phyloP scores from a whole-genome alignment of 2,888 invertebrate genomes.

The Caenorhabditis virilis region DNA sequence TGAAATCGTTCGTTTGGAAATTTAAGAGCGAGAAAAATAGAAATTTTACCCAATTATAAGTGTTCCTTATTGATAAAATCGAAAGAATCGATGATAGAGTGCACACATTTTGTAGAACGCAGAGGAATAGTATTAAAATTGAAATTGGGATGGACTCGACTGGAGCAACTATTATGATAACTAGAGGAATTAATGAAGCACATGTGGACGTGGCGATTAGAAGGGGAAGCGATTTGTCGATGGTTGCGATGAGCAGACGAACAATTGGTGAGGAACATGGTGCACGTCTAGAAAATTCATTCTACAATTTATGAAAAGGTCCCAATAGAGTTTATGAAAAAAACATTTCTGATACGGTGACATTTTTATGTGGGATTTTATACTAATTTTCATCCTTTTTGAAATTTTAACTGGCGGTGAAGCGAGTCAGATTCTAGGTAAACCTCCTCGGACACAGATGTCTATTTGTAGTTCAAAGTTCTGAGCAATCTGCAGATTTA shows the following conservation, averaged over 20 bases:
- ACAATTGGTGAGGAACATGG: constrained; percentile 32
- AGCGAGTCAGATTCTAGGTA: too few relatives aligned
- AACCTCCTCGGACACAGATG: too few relatives aligned
- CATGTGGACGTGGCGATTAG: constrained; percentile 20
- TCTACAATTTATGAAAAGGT: too few relatives aligned
- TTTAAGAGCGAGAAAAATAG: neutral
- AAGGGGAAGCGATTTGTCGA: constrained; percentile 35
- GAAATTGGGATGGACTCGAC: constrained; percentile 16
- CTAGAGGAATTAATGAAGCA: constrained; percentile 22
- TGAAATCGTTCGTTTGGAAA: constrained; percentile 11
- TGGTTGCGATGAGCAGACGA: constrained; percentile 25
- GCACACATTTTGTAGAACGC: constrained; percentile 24
- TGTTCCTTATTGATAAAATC: constrained; percentile 20
- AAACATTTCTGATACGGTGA: too few relatives aligned
- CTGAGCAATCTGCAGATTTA: too few relatives aligned
- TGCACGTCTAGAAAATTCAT: constrained; percentile 31
- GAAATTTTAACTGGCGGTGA: too few relatives aligned
- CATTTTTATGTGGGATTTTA: too few relatives aligned
- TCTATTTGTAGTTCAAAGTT: too few relatives aligned
- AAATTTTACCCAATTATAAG: constrained; percentile 27
- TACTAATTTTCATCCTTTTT: too few relatives aligned
- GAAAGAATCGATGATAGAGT: constrained; percentile 20
- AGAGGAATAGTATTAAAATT: constrained; percentile 10
- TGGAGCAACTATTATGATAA: constrained; percentile 19
- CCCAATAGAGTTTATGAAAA: too few relatives aligned